Evolutionary conservation across 2,113 vertebrate genomes (phyloP).

Genomic region (Brachirus orientalis): DNA sequence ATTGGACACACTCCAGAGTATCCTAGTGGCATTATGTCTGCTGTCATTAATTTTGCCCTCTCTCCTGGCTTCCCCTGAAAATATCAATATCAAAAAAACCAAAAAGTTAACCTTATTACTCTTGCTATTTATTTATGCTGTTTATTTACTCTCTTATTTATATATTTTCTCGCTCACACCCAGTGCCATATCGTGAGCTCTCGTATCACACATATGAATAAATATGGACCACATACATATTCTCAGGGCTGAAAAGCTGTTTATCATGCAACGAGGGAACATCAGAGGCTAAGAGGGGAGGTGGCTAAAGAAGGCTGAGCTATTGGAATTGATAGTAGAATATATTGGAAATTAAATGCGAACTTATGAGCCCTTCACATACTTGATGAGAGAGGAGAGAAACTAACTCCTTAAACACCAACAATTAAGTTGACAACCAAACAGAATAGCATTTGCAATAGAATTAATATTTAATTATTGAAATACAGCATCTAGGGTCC

Average conservation of each 20-base stretch:
- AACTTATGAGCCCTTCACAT: constrained; percentile 72
- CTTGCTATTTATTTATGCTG: constrained; percentile 74
- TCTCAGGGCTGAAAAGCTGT: constrained; percentile 79
- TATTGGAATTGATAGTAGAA: constrained; percentile 68
- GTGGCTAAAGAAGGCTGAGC: constrained; percentile 73
- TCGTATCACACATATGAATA: constrained; percentile 67
- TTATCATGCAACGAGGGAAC: constrained; percentile 80
- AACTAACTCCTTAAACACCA: constrained; percentile 44
- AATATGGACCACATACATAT: constrained; percentile 80
- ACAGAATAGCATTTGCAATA: constrained; percentile 53
- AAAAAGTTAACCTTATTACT: constrained; percentile 83
- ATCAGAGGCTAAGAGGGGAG: constrained; percentile 75
- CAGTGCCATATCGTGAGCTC: constrained; percentile 67
- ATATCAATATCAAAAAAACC: constrained; percentile 71
- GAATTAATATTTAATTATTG: too few relatives aligned
- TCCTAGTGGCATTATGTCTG: constrained; percentile 80
- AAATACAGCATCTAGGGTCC: constrained; percentile 18
- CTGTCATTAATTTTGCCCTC: constrained; percentile 81
- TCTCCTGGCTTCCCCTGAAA: constrained; percentile 65
- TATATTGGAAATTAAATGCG: constrained; percentile 71
- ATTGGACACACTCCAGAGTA: constrained; percentile 84
- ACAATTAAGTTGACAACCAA: constrained; percentile 15
- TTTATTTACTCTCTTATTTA: constrained; percentile 78
- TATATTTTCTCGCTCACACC: constrained; percentile 66
- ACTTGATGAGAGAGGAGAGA: constrained; percentile 61